Conservation (phyloP, 2,888 invertebrate genomes). For the Rhamphomyia laevipes region DNA sequence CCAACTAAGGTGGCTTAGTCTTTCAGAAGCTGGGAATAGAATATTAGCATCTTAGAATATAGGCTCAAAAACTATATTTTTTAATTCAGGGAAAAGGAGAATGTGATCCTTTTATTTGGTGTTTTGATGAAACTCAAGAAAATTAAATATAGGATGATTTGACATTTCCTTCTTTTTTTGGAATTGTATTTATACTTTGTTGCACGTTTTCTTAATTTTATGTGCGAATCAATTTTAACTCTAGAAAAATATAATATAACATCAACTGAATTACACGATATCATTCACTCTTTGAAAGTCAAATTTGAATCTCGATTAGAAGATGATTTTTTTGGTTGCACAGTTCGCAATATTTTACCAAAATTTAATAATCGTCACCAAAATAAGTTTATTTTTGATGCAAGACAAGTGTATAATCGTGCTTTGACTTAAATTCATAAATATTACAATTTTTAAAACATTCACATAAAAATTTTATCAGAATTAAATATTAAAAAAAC, state of each 20-base stretch:
- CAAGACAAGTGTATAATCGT: background rate
- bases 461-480: background rate
- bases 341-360: background rate
- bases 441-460: background rate
- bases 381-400: background rate
- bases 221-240: background rate
- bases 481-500: background rate
- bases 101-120: no score
- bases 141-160: no score
- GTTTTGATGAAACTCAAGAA: no score
- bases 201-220: no score
- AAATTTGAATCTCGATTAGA: background rate
- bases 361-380: background rate
- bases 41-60: no score
- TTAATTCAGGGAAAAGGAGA: no score
- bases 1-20: no score
- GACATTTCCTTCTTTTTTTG: no score
- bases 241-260: background rate
- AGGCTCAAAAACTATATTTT: no score
- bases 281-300: background rate
- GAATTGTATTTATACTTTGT: no score
- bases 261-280: background rate
- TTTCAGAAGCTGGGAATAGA: no score
- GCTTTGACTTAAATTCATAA: background rate
- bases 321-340: background rate